Conservation (phyloP, 2,797 vertebrate genomes). For the Sebastes minor region DNA sequence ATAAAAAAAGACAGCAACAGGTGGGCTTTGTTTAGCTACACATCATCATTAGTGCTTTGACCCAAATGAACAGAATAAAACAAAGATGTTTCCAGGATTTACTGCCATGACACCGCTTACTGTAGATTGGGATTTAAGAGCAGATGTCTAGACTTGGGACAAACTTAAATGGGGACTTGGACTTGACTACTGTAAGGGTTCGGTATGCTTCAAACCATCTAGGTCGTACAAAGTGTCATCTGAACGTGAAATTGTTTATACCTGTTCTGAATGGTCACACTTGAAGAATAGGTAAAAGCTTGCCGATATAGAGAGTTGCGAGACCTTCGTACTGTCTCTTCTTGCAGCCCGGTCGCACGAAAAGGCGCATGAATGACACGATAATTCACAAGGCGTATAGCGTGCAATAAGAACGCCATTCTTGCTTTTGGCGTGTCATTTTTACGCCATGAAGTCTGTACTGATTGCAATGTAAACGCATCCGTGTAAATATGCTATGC, state of each 20-base stretch:
- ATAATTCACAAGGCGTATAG: too few species aligned
- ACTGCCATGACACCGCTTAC: neutral
- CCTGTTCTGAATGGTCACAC: neutral
- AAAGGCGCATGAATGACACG: too few species aligned
- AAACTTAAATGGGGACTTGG: neutral
- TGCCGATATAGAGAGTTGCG: fast-evolving
- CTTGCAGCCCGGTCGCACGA: neutral
- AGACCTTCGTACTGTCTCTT: neutral
- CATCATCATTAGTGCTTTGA: neutral
- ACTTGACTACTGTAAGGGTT: neutral
- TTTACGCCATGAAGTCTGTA: too few species aligned
- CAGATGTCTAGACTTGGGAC: too few species aligned
- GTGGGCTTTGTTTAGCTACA: neutral
- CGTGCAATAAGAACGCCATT: fast-evolving
- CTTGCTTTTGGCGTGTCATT: too few species aligned
- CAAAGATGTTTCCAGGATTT: neutral
- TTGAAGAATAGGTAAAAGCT: fast-evolving
- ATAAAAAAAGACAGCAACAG: neutral
- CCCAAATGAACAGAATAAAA: neutral
- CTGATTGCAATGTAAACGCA: fast-evolving
- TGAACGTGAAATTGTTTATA: neutral
- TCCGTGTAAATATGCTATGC: fast-evolving
- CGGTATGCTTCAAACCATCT: neutral
- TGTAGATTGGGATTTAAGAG: neutral
- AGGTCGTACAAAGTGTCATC: neutral